Conservation (phyloP, 2,888 invertebrate species). For the Morpho achilles region DNA sequence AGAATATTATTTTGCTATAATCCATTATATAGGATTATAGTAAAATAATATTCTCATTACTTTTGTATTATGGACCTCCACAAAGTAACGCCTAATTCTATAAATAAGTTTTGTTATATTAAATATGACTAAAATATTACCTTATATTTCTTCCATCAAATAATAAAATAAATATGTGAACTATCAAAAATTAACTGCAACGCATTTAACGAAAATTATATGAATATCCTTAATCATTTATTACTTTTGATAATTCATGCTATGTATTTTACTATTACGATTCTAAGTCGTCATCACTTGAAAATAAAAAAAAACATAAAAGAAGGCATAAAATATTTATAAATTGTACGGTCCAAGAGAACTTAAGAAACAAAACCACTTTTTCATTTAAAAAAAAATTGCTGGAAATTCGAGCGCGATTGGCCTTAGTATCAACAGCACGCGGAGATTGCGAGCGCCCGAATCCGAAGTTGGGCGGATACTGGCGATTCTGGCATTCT, state of each 20-base stretch:
- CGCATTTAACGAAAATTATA: slow-evolving; percentile 9
- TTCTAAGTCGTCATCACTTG: no score
- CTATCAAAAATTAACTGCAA: not conserved
- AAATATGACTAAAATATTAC: not conserved
- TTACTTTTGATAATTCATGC: slow-evolving; percentile 11
- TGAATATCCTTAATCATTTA: slow-evolving; percentile 6
- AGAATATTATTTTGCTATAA: no score
- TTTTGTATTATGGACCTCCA: no score
- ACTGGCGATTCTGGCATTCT: slow-evolving; percentile 35
- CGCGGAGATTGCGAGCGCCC: slow-evolving; percentile 43
- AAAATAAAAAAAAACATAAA: not conserved
- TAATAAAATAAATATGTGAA: not conserved
- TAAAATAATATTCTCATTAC: no score
- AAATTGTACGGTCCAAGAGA: not conserved
- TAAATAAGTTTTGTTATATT: no score
- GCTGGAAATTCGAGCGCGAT: slow-evolving; percentile 24
- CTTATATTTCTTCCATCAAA: not conserved
- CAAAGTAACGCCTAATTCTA: no score
- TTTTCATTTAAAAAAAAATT: slow-evolving; percentile 11
- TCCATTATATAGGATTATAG: no score
- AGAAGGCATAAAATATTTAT: not conserved
- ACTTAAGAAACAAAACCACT: slow-evolving; percentile 11
- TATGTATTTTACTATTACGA: no score
- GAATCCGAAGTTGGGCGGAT: slow-evolving; percentile 50
- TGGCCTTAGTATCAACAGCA: slow-evolving; percentile 32